phyloP scores from a whole-genome alignment of 2,113 vertebrate genomes.

The Caranx melampygus region DNA sequence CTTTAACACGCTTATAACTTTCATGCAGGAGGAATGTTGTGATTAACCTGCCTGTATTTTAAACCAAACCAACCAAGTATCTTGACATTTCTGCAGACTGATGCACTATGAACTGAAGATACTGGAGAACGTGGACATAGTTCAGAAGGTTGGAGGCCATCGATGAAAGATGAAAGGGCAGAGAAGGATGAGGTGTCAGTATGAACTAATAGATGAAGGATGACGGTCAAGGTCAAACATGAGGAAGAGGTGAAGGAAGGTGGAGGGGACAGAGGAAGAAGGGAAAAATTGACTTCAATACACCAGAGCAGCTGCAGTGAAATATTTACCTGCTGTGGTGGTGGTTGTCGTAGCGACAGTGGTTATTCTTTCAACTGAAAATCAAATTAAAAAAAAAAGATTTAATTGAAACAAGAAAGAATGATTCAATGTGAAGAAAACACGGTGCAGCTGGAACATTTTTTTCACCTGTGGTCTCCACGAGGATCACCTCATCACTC shows the following conservation, averaged over 20 bases:
- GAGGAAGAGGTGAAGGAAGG: neutral
- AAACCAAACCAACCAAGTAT: too few relatives aligned
- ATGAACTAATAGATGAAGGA: neutral
- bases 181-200: neutral
- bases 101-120: too few relatives aligned
- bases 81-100: too few relatives aligned
- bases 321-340: constrained; percentile 84
- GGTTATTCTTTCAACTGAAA: constrained; percentile 84
- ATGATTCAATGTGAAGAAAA: too few relatives aligned
- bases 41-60: too few relatives aligned
- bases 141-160: neutral
- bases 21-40: too few relatives aligned
- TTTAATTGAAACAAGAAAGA: neutral
- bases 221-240: neutral
- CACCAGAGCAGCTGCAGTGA: too few relatives aligned
- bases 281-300: too few relatives aligned
- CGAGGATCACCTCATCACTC: constrained; percentile 87
- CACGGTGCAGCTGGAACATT: neutral
- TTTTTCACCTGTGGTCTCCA: constrained; percentile 87
- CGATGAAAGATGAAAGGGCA: neutral
- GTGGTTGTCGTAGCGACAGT: constrained; percentile 72
- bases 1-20: too few relatives aligned
- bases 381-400: neutral
- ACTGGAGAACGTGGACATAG: neutral
- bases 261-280: neutral